phyloP scores from a whole-genome alignment of 2,113 vertebrate species.

The Equus quagga region DNA sequence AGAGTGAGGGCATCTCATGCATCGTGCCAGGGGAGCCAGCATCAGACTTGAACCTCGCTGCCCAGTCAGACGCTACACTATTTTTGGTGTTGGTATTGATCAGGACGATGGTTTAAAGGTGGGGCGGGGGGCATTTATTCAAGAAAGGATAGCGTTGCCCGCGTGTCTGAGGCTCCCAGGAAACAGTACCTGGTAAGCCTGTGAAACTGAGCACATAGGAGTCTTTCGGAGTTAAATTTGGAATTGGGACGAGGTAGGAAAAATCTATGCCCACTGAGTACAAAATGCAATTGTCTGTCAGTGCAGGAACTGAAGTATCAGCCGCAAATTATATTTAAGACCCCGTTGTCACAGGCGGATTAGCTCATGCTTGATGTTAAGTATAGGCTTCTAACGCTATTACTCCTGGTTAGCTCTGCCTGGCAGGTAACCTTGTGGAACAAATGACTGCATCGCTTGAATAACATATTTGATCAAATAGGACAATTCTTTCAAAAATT shows the following conservation, averaged over 20 bases:
- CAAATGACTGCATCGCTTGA: conserved; percentile 77
- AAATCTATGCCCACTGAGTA: conserved; percentile 68
- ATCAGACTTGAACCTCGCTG: neutral
- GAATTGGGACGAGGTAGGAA: conserved; percentile 59
- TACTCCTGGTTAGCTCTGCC: conserved; percentile 80
- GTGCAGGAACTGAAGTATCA: conserved; percentile 68
- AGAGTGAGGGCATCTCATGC: rapidly evolving
- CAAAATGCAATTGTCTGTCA: conserved; percentile 72
- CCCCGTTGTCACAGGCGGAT: conserved; percentile 78
- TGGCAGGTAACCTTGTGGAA: conserved; percentile 81
- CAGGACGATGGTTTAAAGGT: neutral
- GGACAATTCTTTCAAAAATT: conserved; percentile 84
- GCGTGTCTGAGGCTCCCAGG: neutral
- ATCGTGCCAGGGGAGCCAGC: neutral
- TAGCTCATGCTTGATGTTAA: conserved; percentile 81
- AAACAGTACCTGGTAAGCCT: neutral
- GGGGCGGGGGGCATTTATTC: neutral
- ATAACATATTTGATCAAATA: conserved; percentile 83
- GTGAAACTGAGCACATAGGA: conserved; percentile 37
- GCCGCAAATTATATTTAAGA: conserved; percentile 78
- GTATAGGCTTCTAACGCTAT: conserved; percentile 79
- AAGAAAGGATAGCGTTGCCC: neutral
- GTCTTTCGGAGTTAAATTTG: conserved; percentile 54
- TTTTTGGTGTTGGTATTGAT: neutral
- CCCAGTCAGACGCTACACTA: neutral